A percentile compares a stretch with the other conserved stretches of the same genome.
Conservation (phyloP, 2,797 vertebrate species). For the Hippoglossus hippoglossus region DNA sequence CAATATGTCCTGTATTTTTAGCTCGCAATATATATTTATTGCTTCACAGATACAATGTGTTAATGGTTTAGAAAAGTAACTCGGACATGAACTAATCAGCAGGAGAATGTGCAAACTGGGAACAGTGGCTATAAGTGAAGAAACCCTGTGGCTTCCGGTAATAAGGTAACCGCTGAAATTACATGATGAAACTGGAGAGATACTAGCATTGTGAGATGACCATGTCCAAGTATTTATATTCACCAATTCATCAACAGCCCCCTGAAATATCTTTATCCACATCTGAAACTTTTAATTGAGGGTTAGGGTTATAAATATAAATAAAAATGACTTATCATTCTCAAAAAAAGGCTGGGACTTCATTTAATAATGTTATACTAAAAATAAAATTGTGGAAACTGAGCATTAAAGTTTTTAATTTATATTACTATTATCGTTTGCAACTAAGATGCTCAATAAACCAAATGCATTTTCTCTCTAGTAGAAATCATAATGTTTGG, state of each 20-base stretch:
- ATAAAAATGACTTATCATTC: too few relatives aligned
- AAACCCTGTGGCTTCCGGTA: constrained; percentile 48
- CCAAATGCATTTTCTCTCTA: too few relatives aligned
- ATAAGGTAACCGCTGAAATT: constrained; percentile 58
- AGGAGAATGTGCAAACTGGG: constrained; percentile 40
- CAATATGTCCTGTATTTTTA: neutral
- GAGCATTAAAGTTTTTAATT: too few relatives aligned
- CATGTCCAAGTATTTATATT: neutral
- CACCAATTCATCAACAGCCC: constrained; percentile 10
- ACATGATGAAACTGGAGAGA: constrained; percentile 44
- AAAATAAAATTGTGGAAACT: too few relatives aligned
- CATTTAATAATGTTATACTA: too few relatives aligned
- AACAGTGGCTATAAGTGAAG: constrained; percentile 27
- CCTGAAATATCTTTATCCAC: neutral
- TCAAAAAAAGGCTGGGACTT: too few relatives aligned
- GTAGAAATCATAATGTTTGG: too few relatives aligned
- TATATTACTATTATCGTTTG: too few relatives aligned
- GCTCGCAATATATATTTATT: constrained; percentile 4
- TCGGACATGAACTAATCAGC: constrained; percentile 39
- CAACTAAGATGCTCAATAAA: too few relatives aligned
- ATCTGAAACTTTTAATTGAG: too few relatives aligned
- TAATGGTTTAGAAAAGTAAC: constrained; percentile 27
- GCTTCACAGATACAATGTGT: constrained; percentile 9
- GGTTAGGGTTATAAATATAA: too few relatives aligned
- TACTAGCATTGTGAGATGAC: constrained; percentile 55